Percentiles rank a stretch among this genome's conserved stretches.
phyloP scores from a whole-genome alignment of 2,113 vertebrate genomes.

The Cnemophilus loriae region DNA sequence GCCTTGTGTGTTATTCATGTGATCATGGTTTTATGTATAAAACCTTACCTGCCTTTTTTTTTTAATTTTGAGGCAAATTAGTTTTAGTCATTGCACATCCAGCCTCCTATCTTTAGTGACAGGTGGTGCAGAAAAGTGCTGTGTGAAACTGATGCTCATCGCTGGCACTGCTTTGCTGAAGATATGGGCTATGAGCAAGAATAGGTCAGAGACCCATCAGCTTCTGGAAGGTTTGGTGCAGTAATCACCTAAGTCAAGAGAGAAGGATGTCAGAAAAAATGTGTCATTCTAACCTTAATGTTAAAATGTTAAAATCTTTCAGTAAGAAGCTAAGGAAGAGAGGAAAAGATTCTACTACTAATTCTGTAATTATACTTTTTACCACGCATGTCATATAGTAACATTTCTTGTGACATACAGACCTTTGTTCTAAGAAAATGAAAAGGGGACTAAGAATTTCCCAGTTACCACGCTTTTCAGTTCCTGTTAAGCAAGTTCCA shows the following conservation, averaged over 20 bases:
- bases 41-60: background rate
- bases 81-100: background rate
- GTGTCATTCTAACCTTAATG: background rate
- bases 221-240: background rate
- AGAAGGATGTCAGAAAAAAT: background rate
- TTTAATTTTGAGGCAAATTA: background rate
- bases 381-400: background rate
- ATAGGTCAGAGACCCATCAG: background rate
- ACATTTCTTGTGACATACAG: background rate
- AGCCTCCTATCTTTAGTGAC: background rate
- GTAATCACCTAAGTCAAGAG: background rate
- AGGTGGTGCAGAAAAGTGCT: background rate
- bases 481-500: background rate
- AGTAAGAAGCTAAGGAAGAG: background rate
- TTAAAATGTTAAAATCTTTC: background rate
- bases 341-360: background rate
- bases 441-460: background rate
- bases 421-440: background rate
- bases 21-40: background rate
- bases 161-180: background rate
- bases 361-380: background rate
- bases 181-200: background rate
- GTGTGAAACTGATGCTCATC: background rate
- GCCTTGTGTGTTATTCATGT: background rate
- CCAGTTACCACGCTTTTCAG: background rate